Evolutionary conservation across 2,797 vertebrate species (phyloP).

Genomic region (Coranthus polyacanthus): DNA sequence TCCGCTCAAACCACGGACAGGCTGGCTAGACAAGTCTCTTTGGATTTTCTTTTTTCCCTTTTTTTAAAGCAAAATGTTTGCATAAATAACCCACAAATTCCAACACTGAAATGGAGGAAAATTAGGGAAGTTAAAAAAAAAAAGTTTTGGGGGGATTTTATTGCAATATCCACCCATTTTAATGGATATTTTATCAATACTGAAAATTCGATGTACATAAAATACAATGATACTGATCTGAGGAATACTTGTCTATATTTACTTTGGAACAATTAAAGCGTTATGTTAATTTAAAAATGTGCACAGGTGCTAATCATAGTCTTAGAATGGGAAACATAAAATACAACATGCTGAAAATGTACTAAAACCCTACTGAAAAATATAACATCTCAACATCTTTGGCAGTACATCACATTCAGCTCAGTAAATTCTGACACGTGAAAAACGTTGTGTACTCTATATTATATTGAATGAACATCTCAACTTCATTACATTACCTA

Average conservation of each 20-base stretch:
- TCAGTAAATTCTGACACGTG: slow-evolving; percentile 56
- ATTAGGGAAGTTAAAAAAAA: slow-evolving; percentile 5
- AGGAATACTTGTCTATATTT: not conserved
- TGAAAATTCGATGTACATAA: not conserved
- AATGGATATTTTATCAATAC: not conserved
- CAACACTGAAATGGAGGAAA: slow-evolving; percentile 7
- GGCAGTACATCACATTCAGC: slow-evolving; percentile 49
- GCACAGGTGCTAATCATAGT: slow-evolving; percentile 12
- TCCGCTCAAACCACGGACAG: slow-evolving; percentile 31
- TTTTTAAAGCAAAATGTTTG: slow-evolving; percentile 42
- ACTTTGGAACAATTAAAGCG: slow-evolving; percentile 3
- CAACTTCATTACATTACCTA: slow-evolving; percentile 48
- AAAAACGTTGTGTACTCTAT: slow-evolving; percentile 58
- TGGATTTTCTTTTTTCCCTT: slow-evolving; percentile 27
- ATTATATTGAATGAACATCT: slow-evolving; percentile 47
- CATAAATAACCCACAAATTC: slow-evolving; percentile 52
- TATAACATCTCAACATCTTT: slow-evolving; percentile 47
- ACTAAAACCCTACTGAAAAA: slow-evolving; percentile 47
- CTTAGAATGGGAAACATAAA: slow-evolving; percentile 16
- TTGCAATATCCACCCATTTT: not conserved
- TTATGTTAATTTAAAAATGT: slow-evolving; percentile 21
- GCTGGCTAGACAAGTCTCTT: slow-evolving; percentile 43
- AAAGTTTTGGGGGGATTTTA: slow-evolving; percentile 6
- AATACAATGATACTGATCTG: not conserved
- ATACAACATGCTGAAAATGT: slow-evolving; percentile 33